A percentile compares a stretch with the other conserved stretches of the same genome.
These are phyloP conservation scores for Eospalax fontanierii DNA, from an alignment of 2,797 vertebrate genomes.

Conservation along the genomic window DNA sequence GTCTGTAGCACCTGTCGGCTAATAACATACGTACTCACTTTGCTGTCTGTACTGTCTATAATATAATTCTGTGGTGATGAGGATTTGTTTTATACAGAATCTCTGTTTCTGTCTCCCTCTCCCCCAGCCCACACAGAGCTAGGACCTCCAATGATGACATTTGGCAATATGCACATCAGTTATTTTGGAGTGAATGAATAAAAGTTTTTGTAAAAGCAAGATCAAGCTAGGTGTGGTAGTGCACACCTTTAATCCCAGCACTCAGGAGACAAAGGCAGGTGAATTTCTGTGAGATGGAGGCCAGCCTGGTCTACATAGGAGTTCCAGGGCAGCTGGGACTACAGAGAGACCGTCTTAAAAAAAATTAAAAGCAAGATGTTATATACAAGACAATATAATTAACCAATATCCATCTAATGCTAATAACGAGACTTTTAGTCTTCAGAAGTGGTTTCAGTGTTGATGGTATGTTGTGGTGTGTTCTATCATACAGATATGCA, in stretches of 20 bases:
- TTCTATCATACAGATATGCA: too few species aligned
- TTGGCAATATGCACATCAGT: neutral
- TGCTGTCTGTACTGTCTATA: neutral
- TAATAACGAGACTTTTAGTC: neutral
- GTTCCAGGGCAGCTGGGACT: too few species aligned
- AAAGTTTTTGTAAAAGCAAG: neutral
- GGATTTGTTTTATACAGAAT: neutral
- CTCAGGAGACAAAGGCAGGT: too few species aligned
- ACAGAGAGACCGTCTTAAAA: too few species aligned
- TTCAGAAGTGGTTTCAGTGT: neutral
- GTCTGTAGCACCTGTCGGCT: neutral
- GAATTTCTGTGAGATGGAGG: too few species aligned
- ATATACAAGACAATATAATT: neutral
- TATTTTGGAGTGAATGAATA: neutral
- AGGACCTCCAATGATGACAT: too few species aligned
- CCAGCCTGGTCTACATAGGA: too few species aligned
- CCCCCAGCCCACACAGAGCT: too few species aligned
- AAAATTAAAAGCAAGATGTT: neutral
- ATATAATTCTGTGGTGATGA: neutral
- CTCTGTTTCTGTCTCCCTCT: neutral
- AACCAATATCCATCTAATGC: neutral
- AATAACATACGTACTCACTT: neutral
- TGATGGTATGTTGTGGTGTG: too few species aligned
- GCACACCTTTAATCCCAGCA: too few species aligned
- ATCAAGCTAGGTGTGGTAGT: neutral